Percentiles rank a stretch among this genome's conserved stretches.
phyloP scores from a whole-genome alignment of 2,888 invertebrate species.

The Glyphotaelius pellucidus region DNA sequence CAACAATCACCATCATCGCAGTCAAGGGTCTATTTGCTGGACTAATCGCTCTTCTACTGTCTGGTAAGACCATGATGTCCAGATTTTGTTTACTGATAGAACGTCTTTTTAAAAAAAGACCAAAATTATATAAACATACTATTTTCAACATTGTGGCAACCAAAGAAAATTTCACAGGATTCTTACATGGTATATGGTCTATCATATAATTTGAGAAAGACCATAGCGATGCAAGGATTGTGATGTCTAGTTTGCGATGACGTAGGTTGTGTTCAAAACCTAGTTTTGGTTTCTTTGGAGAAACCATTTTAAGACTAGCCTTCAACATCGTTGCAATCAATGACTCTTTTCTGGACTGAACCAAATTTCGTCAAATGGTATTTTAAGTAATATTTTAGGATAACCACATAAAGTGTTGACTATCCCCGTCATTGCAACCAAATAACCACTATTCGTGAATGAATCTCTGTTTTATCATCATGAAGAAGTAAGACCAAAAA shows the following conservation, averaged over 20 bases:
- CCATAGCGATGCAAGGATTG: not conserved
- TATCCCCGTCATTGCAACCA: not conserved
- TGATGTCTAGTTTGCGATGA: not conserved
- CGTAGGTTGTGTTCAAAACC: not conserved
- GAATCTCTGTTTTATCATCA: not conserved
- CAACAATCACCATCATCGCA: constrained; percentile 80
- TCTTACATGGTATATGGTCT: not conserved
- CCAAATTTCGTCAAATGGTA: too few species aligned
- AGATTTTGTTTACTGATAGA: not conserved
- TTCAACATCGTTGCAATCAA: not conserved
- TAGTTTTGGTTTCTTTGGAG: not conserved
- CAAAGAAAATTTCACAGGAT: constrained; percentile 36
- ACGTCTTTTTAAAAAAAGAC: not conserved
- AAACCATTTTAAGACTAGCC: not conserved
- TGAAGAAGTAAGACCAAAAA: too few species aligned
- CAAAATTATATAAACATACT: not conserved
- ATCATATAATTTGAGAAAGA: not conserved
- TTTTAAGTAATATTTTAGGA: too few species aligned
- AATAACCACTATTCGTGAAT: not conserved
- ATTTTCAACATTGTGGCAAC: not conserved
- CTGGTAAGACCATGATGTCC: constrained; percentile 70
- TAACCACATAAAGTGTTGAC: not conserved
- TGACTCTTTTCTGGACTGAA: too few species aligned
- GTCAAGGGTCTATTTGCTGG: constrained; percentile 82
- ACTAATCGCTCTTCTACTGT: constrained; percentile 79